Conservation (phyloP, 2,888 invertebrate species). For the Polymixis flavicincta region DNA sequence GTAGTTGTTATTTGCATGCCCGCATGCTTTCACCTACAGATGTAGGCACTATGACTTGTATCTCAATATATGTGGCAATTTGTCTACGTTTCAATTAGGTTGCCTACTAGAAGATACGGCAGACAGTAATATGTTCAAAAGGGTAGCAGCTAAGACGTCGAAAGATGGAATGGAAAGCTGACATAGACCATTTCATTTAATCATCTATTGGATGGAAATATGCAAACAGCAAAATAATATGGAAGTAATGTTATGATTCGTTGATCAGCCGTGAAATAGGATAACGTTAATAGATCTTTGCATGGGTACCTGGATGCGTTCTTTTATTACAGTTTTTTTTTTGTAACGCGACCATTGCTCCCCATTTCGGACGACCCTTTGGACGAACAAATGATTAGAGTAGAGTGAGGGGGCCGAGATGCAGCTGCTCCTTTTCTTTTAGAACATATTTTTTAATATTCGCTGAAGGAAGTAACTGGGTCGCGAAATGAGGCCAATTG, state of each 20-base stretch:
- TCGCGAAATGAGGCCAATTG: slow-evolving; percentile 76
- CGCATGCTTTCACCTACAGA: slow-evolving; percentile 69
- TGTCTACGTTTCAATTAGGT: slow-evolving; percentile 52
- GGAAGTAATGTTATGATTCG: slow-evolving; percentile 10
- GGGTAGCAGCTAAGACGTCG: slow-evolving; percentile 12
- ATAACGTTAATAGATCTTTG: slow-evolving; percentile 54
- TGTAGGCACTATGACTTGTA: slow-evolving; percentile 40
- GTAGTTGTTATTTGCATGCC: slow-evolving; percentile 78
- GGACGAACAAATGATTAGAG: slow-evolving; percentile 87
- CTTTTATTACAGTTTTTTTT: slow-evolving; percentile 79
- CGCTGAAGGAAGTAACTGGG: slow-evolving; percentile 75
- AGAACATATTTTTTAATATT: slow-evolving; percentile 77
- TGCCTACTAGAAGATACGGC: slow-evolving; percentile 13
- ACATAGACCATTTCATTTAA: not conserved
- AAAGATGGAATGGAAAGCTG: not conserved
- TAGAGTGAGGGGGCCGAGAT: slow-evolving; percentile 84
- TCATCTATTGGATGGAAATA: not conserved
- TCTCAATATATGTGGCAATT: slow-evolving; percentile 65
- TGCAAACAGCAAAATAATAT: not conserved
- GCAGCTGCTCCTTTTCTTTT: slow-evolving; percentile 89
- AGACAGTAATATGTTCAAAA: slow-evolving; percentile 10
- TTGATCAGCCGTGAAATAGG: slow-evolving; percentile 25
- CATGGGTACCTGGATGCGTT: slow-evolving; percentile 85
- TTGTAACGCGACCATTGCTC: slow-evolving; percentile 83
- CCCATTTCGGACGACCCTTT: slow-evolving; percentile 87